Evolutionary conservation across 2,888 invertebrate genomes (phyloP).

Genomic region (Caenorhabditis wallacei): DNA sequence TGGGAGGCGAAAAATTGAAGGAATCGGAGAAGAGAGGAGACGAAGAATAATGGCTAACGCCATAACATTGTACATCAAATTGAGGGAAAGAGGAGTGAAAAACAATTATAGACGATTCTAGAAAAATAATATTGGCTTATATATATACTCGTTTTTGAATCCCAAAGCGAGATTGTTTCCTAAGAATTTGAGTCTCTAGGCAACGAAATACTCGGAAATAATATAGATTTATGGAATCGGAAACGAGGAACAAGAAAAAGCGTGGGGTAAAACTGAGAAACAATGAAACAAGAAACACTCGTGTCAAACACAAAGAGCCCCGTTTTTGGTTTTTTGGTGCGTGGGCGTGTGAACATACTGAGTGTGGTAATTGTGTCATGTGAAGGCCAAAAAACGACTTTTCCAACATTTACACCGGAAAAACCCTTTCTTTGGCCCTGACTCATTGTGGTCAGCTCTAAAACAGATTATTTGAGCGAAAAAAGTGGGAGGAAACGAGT

Average conservation of each 20-base stretch:
- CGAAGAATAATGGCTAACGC: neutral
- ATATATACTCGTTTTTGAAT: neutral
- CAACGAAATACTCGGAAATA: neutral
- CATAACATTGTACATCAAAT: conserved; percentile 30
- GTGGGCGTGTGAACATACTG: conserved; percentile 32
- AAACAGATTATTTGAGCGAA: conserved; percentile 24
- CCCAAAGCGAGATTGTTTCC: neutral
- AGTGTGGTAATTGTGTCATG: conserved; percentile 40
- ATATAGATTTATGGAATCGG: neutral
- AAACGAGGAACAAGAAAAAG: neutral
- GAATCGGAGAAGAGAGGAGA: neutral
- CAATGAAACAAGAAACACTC: conserved; percentile 30
- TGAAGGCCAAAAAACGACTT: neutral
- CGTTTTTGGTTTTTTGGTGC: conserved; percentile 36
- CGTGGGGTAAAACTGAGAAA: neutral
- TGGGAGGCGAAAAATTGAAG: conserved; percentile 10
- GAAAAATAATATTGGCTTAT: neutral
- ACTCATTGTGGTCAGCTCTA: conserved; percentile 19
- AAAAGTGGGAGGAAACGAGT: conserved; percentile 17
- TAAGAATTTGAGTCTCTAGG: neutral
- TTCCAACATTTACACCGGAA: conserved; percentile 31
- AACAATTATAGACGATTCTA: neutral
- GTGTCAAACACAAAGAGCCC: conserved; percentile 18
- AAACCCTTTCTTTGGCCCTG: conserved; percentile 11
- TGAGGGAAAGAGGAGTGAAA: conserved; percentile 3